phyloP scores from a whole-genome alignment of 1,140 invertebrate genomes.

The Pachyrhynchus sulphureomaculatus region DNA sequence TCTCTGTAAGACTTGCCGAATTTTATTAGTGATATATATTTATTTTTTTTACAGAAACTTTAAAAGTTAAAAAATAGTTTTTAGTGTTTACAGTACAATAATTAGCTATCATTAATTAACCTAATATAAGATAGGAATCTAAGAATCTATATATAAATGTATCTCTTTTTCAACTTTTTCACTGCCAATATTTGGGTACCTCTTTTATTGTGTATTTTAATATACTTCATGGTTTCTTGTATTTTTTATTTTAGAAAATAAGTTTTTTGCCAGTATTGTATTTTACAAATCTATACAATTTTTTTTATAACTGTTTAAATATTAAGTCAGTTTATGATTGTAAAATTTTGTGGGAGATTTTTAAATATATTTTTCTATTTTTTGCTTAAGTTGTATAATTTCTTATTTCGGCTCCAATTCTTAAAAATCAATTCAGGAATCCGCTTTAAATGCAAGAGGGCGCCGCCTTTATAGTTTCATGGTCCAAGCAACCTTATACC shows the following conservation, averaged over 20 bases:
- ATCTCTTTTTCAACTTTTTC: constrained; percentile 6
- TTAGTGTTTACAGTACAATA: background rate
- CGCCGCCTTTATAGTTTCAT: no score
- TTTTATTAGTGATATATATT: no score
- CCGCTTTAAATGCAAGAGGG: no score
- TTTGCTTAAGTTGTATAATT: no score
- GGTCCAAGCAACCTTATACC: no score
- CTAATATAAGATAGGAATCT: background rate
- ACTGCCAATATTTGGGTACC: constrained; percentile 8
- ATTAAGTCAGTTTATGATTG: background rate
- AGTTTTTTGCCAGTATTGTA: background rate
- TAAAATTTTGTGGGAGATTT: no score
- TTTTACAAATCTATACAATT: background rate
- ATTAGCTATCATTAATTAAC: background rate
- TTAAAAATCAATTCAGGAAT: no score
- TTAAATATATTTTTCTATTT: no score
- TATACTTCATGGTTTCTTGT: background rate
- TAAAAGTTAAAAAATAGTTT: no score
- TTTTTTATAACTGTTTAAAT: background rate
- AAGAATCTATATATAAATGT: background rate
- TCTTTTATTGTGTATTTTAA: background rate
- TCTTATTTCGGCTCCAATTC: no score
- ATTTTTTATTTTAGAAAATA: background rate
- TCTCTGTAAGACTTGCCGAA: no score
- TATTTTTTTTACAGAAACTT: no score